Conservation (phyloP, 2,113 vertebrate species). For the Noctilio leporinus region DNA sequence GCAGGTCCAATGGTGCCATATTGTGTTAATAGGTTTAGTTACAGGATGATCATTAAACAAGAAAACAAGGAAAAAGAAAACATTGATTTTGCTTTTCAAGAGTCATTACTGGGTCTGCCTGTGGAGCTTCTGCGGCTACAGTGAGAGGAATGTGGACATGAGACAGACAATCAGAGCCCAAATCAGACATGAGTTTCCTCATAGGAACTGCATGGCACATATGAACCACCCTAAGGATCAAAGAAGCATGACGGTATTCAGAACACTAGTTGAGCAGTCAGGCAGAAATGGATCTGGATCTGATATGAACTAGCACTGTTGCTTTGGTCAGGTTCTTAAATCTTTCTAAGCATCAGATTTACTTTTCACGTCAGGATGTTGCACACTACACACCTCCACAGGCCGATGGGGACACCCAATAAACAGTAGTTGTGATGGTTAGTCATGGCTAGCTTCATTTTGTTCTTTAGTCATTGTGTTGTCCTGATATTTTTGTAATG, state of each 20-base stretch:
- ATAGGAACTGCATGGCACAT: background rate
- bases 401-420: background rate
- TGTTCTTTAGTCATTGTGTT: background rate
- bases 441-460: background rate
- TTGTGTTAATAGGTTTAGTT: background rate
- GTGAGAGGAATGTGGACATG: background rate
- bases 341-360: background rate
- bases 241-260: background rate
- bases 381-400: background rate
- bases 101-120: background rate
- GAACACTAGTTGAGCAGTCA: background rate
- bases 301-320: background rate
- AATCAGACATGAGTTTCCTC: background rate
- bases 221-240: background rate
- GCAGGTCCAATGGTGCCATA: background rate
- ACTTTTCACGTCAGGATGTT: background rate
- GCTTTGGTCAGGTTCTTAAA: background rate
- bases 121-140: background rate
- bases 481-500: background rate
- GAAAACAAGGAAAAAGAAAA: background rate
- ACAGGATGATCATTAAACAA: background rate
- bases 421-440: background rate
- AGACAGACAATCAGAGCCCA: background rate
- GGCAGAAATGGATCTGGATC: background rate
- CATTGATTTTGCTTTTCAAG: background rate